phyloP scores from a whole-genome alignment of 2,113 vertebrate genomes.

The Hypomesus transpacificus region DNA sequence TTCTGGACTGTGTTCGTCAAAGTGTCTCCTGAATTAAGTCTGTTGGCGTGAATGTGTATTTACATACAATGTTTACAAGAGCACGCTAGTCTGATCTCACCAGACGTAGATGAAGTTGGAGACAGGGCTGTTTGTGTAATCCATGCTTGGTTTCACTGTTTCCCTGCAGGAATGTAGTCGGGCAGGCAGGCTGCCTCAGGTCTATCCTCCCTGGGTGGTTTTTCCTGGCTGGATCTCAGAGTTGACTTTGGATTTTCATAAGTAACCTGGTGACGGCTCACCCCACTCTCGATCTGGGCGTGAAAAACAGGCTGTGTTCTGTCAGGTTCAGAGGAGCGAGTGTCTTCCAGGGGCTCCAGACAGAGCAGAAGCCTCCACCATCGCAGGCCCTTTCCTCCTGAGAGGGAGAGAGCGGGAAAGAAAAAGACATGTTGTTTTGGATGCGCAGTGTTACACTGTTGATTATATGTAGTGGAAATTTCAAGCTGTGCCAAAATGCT shows the following conservation, averaged over 20 bases:
- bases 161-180: neutral
- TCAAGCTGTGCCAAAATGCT: too few species aligned
- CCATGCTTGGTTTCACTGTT: neutral
- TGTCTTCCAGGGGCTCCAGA: neutral
- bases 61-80: neutral
- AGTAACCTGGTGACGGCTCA: neutral
- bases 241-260: neutral
- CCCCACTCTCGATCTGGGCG: neutral
- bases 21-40: too few species aligned
- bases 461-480: too few species aligned
- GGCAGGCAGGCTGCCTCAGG: too few species aligned
- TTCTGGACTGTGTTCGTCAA: too few species aligned
- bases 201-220: too few species aligned
- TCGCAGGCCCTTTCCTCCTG: neutral
- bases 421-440: neutral
- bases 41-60: too few species aligned
- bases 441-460: neutral
- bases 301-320: neutral
- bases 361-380: neutral
- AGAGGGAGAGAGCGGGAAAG: neutral
- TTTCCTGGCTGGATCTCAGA: too few species aligned
- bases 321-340: neutral
- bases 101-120: neutral
- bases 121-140: neutral
- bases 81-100: neutral